Evolutionary conservation across 2,797 vertebrate genomes (phyloP).

Genomic region (Brachymystax lenok): DNA sequence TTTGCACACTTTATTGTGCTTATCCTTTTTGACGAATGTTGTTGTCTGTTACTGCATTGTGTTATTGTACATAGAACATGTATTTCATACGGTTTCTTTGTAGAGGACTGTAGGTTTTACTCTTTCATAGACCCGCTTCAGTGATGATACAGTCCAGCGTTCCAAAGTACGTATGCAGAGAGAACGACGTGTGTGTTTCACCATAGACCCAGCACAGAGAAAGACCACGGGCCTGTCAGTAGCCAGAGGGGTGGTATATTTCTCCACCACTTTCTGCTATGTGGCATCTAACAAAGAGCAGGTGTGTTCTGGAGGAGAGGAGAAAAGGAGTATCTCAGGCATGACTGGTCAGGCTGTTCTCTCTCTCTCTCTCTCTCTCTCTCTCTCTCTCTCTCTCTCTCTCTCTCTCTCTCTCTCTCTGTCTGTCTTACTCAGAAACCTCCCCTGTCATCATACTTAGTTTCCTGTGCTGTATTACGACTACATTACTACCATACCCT

Average conservation of each 20-base stretch:
- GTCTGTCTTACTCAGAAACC: not conserved
- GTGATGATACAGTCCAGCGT: no score
- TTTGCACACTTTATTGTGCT: not conserved
- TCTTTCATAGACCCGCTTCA: not conserved
- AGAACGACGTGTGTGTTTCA: not conserved
- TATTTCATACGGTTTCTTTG: not conserved
- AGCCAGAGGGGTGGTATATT: not conserved
- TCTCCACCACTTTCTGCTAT: conserved; percentile 6
- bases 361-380: not conserved
- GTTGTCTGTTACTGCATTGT: not conserved
- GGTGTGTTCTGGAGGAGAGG: conserved; percentile 33
- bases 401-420: not conserved
- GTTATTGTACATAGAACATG: not conserved
- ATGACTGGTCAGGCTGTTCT: not conserved
- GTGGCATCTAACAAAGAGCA: conserved; percentile 52
- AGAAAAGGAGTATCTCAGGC: not conserved
- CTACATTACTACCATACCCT: not conserved
- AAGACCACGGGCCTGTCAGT: not conserved
- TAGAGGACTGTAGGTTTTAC: not conserved
- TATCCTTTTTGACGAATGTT: not conserved
- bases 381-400: not conserved
- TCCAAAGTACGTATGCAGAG: not conserved
- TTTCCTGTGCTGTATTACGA: not conserved
- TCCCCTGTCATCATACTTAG: not conserved
- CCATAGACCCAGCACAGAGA: not conserved